Base-by-base conservation (phyloP, 2,888 invertebrate genomes). In the Kryphioiulus occultus region DNA sequence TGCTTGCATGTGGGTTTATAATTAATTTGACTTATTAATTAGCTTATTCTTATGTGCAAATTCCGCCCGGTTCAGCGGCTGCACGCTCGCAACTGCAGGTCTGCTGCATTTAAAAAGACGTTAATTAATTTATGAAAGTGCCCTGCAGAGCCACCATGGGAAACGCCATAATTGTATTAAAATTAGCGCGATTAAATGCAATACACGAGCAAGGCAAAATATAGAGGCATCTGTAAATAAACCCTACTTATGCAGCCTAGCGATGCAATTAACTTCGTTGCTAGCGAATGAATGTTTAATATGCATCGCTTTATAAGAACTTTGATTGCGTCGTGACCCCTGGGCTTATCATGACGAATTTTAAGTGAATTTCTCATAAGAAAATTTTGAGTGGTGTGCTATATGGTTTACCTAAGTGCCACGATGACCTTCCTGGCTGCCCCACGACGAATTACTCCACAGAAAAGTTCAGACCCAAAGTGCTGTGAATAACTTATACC, bases 11-110 rank as follows among this genome's bases (percentile, higher is more conserved):
- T n/a, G 59, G 59, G n/a, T 59, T 59, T 59, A 59, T 59, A 59
- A 59, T 59, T 59, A 59, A 59, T 59, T 59, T n/a, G 59, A 59
- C 59, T 59, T 59, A 59, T 59, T 59, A 59, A 59, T 59, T 59
- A 59, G 59, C 22, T 4, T 5, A 59, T 59, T 59, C 59, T 19
- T 59, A 59, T 3, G 59, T 59, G 59, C 59, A n/a, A n/a, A 59
- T 5, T 59, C 59, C 59, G 9, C n/a, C 2, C 3, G n/a, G n/a
- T 59, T 59, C 59, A 0, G 2, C n/a, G 1, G 59, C 59, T 47
- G 59, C 59, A 59, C n/a, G 22, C 59, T 3, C 59, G 15, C 59
- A 59, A n/a, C 1, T 59, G 59, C 47, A 17, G 17, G 47, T 17
- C 17, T 47, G 47, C 47, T 17, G 17, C 47, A 47, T 47, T 47